A percentile compares a stretch with the other conserved stretches of the same genome.
Evolutionary conservation across 2,888 invertebrate genomes (phyloP).

Genomic region (Diplolepis rosae): DNA sequence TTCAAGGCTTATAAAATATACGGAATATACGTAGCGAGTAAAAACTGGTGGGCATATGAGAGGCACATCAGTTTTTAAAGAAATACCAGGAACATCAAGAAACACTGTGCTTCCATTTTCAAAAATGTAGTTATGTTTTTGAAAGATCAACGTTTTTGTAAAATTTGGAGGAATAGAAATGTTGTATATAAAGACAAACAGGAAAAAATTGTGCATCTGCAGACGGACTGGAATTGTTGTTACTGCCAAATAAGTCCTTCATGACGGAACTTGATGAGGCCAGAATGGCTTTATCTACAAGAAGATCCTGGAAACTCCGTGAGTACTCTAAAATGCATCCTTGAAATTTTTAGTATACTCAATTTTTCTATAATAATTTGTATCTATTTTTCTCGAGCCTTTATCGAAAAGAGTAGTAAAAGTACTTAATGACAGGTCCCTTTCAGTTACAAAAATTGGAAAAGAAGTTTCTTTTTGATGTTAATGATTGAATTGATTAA

Average conservation of each 20-base stretch:
- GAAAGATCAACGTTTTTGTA: neutral
- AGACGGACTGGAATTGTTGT: conserved; percentile 62
- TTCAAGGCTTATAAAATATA: neutral
- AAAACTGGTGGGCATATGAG: neutral
- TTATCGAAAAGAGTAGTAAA: neutral
- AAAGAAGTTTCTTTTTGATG: neutral
- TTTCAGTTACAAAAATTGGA: neutral
- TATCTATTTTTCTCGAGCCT: neutral
- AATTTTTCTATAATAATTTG: neutral
- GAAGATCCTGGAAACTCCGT: conserved; percentile 90
- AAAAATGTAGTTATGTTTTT: conserved; percentile 25
- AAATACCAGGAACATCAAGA: neutral
- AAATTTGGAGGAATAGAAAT: conserved; percentile 46
- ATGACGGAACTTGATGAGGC: conserved; percentile 57
- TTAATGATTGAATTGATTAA: neutral
- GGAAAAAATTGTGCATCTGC: conserved; percentile 60
- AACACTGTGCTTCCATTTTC: neutral
- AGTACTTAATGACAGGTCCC: neutral
- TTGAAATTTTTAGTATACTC: neutral
- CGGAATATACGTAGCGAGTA: neutral
- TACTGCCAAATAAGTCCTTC: conserved; percentile 70
- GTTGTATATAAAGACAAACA: conserved; percentile 58
- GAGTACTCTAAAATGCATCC: conserved; percentile 73
- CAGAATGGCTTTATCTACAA: conserved; percentile 75
- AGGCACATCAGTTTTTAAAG: neutral